These are phyloP conservation scores for Palythoa heliodiscus DNA, from an alignment of 92 coral and sea anemone genomes.

Conservation along the genomic window DNA sequence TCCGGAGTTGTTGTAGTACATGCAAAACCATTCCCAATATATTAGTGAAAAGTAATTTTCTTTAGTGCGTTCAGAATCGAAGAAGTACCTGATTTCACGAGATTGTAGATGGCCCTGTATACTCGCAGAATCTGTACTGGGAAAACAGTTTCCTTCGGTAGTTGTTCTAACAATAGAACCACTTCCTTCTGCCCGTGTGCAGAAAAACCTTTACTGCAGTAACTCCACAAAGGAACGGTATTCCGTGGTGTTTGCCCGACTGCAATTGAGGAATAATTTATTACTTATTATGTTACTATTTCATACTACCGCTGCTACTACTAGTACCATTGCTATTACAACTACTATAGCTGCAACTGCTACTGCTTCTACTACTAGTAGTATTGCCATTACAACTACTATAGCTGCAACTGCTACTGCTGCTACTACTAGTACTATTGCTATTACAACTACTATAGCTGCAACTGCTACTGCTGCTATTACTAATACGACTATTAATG, in stretches of 20 bases:
- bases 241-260: slow-evolving; percentile 15
- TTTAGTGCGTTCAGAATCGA: neutral
- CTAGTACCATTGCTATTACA: neutral
- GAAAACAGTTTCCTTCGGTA: slow-evolving; percentile 73
- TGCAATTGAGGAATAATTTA: neutral
- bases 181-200: slow-evolving; percentile 40
- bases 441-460: neutral
- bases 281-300: neutral
- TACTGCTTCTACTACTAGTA: too few relatives aligned
- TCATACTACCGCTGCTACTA: neutral
- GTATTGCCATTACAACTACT: neutral
- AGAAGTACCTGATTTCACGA: slow-evolving; percentile 74
- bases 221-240: slow-evolving; percentile 28
- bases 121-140: slow-evolving; percentile 79
- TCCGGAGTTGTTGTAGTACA: too few relatives aligned
- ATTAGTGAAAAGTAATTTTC: too few relatives aligned
- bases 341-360: neutral
- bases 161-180: slow-evolving; percentile 24
- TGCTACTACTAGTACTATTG: neutral
- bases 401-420: neutral
- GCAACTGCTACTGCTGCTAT: too few relatives aligned
- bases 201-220: slow-evolving; percentile 17
- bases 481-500: too few relatives aligned
- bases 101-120: slow-evolving; percentile 63
- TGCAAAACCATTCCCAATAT: too few relatives aligned